phyloP scores from a whole-genome alignment of 2,888 invertebrate species.

The Yponomeuta evonymella region DNA sequence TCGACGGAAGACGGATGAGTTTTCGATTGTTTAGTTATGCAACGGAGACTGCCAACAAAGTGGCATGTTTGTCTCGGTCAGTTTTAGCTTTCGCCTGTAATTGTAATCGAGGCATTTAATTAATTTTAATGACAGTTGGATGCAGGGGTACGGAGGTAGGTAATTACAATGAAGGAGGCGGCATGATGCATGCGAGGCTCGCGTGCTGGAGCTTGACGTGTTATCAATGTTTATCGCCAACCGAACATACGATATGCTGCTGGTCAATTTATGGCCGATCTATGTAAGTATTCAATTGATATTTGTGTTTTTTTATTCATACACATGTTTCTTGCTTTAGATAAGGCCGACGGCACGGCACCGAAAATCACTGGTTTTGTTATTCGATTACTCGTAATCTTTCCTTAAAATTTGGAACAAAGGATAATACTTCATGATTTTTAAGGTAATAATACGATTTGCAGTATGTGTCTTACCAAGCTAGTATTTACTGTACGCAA shows the following conservation, averaged over 20 bases:
- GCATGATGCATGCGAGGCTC: neutral
- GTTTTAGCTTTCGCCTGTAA: slow-evolving; percentile 1
- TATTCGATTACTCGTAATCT: too few relatives aligned
- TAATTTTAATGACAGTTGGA: neutral
- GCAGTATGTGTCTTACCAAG: too few relatives aligned
- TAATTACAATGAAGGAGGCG: neutral
- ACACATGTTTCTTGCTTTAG: too few relatives aligned
- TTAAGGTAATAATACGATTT: too few relatives aligned
- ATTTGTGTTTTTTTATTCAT: neutral
- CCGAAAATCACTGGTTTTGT: too few relatives aligned
- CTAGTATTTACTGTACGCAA: too few relatives aligned
- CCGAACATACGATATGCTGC: slow-evolving; percentile 18
- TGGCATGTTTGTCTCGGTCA: neutral
- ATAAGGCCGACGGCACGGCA: too few relatives aligned
- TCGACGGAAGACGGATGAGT: neutral
- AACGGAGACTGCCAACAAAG: neutral
- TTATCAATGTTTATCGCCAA: slow-evolving; percentile 2
- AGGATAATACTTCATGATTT: too few relatives aligned
- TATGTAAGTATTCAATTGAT: neutral
- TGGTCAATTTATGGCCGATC: slow-evolving; percentile 3
- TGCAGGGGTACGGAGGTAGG: neutral
- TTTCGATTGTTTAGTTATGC: neutral
- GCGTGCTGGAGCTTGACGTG: neutral
- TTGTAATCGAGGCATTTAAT: neutral
- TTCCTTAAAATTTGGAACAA: too few relatives aligned